Evolutionary conservation across 2,113 vertebrate genomes (phyloP), one percentile per base, ranked within the genome.

Genomic region (Falco punctatus): DNA sequence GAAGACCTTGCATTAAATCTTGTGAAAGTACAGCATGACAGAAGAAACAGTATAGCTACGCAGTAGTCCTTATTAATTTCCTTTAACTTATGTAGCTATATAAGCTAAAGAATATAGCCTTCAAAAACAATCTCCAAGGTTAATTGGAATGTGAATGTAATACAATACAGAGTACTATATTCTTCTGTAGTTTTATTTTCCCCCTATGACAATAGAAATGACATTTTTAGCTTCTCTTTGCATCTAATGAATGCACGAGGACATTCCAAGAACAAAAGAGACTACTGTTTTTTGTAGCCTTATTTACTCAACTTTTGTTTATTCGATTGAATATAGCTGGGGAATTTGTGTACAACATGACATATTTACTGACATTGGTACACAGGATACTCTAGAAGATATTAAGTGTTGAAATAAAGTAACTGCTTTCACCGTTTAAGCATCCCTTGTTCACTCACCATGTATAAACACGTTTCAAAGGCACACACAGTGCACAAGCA

Each of bases 391-490:
- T 67, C 61, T 59, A 59, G 49, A 81, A 94, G 40, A 59, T 35
- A 75, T 23, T 75, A 91, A 93, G 55, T 57, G 64, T 20, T 86
- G 69, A 96, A 92, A 84, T 81, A 77, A 95, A 97, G 48, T 88
- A 82, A n/a, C 44, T 90, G 24, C 33, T 81, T 95, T 57, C 59
- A 44, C 16, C 90, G 57, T n/a, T 93, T 81, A 88, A 94, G 35
- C 33, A 80, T 81, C 64, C 62, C 81, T 73, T 75, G 49, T 90
- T 86, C 64, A 77, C 64, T 93, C 91, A 15, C 81, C 52, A 81
- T 13, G 30, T 83, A 54, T 38, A 91, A 91, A 83, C 38, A 69
- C 33, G 62, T 96, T 95, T 91, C 92, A 93, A 86, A 94, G 82
- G n/a, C 42, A 74, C 69, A 66, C 35, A 42, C 40, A 79, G 24